Base-by-base conservation (phyloP, 2,888 invertebrate genomes). In the Platycheirus albimanus region DNA sequence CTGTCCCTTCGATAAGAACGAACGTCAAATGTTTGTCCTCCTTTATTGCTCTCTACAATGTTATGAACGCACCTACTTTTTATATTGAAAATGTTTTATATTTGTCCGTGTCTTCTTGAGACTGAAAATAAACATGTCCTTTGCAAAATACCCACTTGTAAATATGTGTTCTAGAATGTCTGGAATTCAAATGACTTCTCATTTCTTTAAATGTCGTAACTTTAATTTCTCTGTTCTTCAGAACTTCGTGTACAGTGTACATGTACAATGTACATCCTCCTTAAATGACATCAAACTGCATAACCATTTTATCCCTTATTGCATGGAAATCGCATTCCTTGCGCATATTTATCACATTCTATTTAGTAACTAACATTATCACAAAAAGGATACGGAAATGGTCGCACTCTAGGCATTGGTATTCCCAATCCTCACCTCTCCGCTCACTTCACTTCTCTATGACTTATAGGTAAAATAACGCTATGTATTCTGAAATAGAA, bases 301-400 rank as follows among this genome's bases (percentile, higher is more conserved):
- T n/a, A n/a, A n/a, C 30, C 41, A 15, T 33, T 11, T 41, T 49
- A 19, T 33, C 45, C 45, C 11, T n/a, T 61, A 38, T 17, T 38
- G 19, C 61, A 51, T 66, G 19, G 56, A 66, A 66, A 56, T 38
- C 47, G 13, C 56, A 66, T n/a, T 33, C 41, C 24, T 38, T 13
- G 54, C 24, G 15, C 66, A 75, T 66, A 56, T 70, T 78, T 66
- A 58, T 72, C 58, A 67, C 66, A 72, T 78, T 78, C 72, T 58
- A 72, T 52, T 66, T 52, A 24, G 56, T 51, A 70, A 67, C 7
- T 7, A 69, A 28, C 51, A 17, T 70, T 52, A 58, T 58, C 70
- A 45, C 64, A 58, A 52, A 74, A 71, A 76, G 76, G 70, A 80
- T 70, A 64, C 80, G 80, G 80, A 80, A 80, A 70, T 58, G 69